phyloP scores from a whole-genome alignment of 2,797 vertebrate genomes.

The Eremophila alpestris region DNA sequence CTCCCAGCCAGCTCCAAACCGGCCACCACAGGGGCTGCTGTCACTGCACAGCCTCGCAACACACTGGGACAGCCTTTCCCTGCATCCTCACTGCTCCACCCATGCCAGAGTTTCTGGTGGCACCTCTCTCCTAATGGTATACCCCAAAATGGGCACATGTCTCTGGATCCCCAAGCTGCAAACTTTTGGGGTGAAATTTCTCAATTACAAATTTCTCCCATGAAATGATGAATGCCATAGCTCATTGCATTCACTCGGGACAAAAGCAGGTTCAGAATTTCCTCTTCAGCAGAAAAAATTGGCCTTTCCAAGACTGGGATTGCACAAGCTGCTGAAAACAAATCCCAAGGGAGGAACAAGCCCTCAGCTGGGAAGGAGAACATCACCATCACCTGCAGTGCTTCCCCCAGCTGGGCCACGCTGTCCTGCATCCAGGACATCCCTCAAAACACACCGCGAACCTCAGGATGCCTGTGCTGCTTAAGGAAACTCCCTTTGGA shows the following conservation, averaged over 20 bases:
- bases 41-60: background rate
- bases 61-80: background rate
- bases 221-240: background rate
- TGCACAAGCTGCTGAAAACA: background rate
- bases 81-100: background rate
- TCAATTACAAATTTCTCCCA: background rate
- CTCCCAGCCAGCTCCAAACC: background rate
- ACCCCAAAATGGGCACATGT: accelerated
- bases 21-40: background rate
- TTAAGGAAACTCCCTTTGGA: background rate
- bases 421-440: background rate
- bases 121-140: background rate
- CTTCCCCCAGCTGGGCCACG: accelerated
- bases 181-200: background rate
- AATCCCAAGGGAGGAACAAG: background rate
- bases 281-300: background rate
- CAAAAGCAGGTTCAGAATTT: background rate
- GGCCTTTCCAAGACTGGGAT: background rate
- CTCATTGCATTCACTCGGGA: background rate
- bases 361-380: background rate
- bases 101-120: background rate
- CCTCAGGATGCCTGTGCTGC: background rate
- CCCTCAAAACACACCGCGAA: background rate
- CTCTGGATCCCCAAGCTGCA: background rate
- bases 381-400: background rate